Evolutionary conservation across 2,888 invertebrate species (phyloP).

Genomic region (Drosophila eohydei): DNA sequence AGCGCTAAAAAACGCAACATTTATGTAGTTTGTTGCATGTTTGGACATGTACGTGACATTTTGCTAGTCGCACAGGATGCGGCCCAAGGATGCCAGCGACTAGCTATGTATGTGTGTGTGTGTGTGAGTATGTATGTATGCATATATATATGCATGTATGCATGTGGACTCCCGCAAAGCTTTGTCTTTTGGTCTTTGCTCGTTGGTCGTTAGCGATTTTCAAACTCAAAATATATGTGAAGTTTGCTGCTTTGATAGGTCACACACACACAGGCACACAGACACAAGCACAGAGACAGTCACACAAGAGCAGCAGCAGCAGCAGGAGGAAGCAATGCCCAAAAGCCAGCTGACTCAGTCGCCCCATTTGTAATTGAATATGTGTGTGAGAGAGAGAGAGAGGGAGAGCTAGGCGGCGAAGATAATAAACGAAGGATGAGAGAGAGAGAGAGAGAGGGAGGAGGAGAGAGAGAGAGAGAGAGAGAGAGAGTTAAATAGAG

Average conservation of each 20-base stretch:
- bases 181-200: conserved; percentile 30
- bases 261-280: neutral
- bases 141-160: neutral
- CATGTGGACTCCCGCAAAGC: neutral
- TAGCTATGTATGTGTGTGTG: neutral
- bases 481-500: neutral
- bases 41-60: conserved; percentile 75
- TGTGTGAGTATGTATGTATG: neutral
- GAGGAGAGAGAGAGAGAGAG: neutral
- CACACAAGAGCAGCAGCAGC: too few species aligned
- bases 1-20: conserved; percentile 57
- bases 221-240: conserved; percentile 21
- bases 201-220: conserved; percentile 29
- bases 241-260: conserved; percentile 32
- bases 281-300: too few species aligned
- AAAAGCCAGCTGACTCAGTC: conserved; percentile 12
- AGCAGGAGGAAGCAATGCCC: neutral
- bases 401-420: neutral
- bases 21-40: conserved; percentile 68
- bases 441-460: neutral
- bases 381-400: neutral
- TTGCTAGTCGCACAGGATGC: conserved; percentile 50
- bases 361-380: conserved; percentile 7
- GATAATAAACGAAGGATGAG: neutral
- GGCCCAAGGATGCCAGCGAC: conserved; percentile 16